Percentiles rank a stretch among this genome's conserved stretches.
phyloP scores from a whole-genome alignment of 2,888 invertebrate genomes.

The Apamea monoglypha region DNA sequence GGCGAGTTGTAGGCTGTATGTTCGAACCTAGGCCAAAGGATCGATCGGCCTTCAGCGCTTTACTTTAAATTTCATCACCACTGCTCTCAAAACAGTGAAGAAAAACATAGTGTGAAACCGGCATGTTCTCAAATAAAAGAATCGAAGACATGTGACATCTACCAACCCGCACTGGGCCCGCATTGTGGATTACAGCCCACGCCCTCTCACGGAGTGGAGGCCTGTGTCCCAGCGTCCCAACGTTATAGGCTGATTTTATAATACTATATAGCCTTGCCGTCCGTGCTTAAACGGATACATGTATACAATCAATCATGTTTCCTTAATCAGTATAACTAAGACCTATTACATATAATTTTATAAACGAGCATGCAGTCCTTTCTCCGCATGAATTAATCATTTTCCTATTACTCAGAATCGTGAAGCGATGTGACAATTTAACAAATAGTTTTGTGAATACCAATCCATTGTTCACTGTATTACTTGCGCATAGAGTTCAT shows the following conservation, averaged over 20 bases:
- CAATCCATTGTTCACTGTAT: constrained; percentile 31
- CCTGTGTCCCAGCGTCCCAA: not conserved
- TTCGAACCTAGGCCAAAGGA: not conserved
- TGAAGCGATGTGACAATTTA: constrained; percentile 39
- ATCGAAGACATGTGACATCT: not conserved
- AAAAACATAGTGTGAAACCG: not conserved
- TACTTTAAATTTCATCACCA: not conserved
- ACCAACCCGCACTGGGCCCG: not conserved
- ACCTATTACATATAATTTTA: constrained; percentile 52
- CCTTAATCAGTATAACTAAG: constrained; percentile 31
- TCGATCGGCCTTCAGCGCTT: no score
- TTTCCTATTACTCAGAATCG: constrained; percentile 49
- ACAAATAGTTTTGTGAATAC: constrained; percentile 17
- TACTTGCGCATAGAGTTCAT: constrained; percentile 11
- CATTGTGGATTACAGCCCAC: not conserved
- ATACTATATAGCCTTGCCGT: not conserved
- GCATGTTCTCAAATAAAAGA: not conserved
- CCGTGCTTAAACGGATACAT: not conserved
- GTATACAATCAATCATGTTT: constrained; percentile 23
- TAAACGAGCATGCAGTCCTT: constrained; percentile 50
- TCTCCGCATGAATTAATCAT: constrained; percentile 53
- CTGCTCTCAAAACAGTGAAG: not conserved
- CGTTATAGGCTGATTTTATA: not conserved
- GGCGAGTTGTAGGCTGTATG: not conserved
- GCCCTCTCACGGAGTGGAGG: not conserved